phyloP scores from a whole-genome alignment of 1,140 invertebrate species.

The Drosophila santomea region DNA sequence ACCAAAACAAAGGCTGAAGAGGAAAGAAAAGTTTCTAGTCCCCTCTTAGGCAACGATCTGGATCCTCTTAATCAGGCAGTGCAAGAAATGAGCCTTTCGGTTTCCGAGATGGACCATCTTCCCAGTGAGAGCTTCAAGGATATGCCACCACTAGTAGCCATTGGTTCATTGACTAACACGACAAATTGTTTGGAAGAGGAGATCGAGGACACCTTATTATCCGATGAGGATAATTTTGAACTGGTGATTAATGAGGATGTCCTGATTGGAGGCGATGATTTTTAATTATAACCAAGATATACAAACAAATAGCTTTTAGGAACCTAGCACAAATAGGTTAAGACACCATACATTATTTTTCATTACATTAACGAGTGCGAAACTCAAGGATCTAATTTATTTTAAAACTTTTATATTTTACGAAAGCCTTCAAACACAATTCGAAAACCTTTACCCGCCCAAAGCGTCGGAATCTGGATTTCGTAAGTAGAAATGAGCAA shows the following conservation, averaged over 20 bases:
- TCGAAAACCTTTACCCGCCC: constrained; percentile 82
- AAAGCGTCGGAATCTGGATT: constrained; percentile 76
- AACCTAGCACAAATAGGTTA: background rate
- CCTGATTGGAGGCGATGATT: constrained; percentile 16
- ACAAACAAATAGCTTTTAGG: constrained; percentile 2
- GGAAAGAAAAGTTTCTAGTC: background rate
- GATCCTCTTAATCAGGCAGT: constrained; percentile 11
- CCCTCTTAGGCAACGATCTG: too few species aligned
- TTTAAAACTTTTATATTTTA: constrained; percentile 15
- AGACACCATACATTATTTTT: constrained; percentile 4
- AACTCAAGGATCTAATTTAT: constrained; percentile 13
- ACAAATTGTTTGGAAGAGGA: constrained; percentile 10
- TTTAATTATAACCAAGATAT: background rate
- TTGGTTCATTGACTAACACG: background rate
- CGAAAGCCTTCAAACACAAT: constrained; percentile 75
- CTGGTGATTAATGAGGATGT: constrained; percentile 51
- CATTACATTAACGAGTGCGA: background rate
- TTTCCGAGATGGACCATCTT: constrained; percentile 18
- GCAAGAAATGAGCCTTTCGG: constrained; percentile 2
- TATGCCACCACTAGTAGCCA: constrained; percentile 14
- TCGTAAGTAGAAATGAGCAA: constrained; percentile 54
- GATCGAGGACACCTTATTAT: constrained; percentile 13
- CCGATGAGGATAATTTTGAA: constrained; percentile 34
- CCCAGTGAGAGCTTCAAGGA: background rate
- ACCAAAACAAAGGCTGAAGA: background rate